These are phyloP conservation scores for Pelosia muscerda DNA, from an alignment of 2,888 invertebrate species.

Conservation along the genomic window DNA sequence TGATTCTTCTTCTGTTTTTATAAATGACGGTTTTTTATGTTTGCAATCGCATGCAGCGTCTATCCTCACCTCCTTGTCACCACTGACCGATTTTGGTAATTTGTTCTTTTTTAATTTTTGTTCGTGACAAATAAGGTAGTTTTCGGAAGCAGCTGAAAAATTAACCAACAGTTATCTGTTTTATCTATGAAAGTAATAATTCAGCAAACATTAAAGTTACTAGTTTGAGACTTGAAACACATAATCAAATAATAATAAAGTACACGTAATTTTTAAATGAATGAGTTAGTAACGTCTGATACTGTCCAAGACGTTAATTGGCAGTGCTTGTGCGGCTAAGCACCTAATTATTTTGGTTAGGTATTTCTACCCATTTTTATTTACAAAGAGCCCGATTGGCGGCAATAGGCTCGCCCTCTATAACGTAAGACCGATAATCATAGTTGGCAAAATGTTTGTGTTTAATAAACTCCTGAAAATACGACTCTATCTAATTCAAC, in stretches of 20 bases:
- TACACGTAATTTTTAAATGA: background rate
- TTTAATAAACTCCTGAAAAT: no score
- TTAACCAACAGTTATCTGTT: slow-evolving; percentile 6
- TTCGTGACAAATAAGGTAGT: slow-evolving; percentile 15
- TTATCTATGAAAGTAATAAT: slow-evolving; percentile 9
- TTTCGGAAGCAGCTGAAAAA: slow-evolving; percentile 13
- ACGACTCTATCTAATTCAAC: no score
- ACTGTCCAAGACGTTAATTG: no score
- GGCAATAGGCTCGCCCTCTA: no score
- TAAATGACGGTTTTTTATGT: slow-evolving; percentile 4
- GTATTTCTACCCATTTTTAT: no score
- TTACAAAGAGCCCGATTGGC: no score
- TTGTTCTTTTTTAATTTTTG: slow-evolving; percentile 5
- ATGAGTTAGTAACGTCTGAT: no score
- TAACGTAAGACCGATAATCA: no score
- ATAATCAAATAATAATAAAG: background rate
- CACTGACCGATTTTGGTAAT: background rate
- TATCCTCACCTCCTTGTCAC: background rate
- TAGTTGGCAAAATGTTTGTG: no score
- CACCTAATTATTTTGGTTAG: no score
- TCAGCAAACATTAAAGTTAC: background rate
- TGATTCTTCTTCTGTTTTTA: slow-evolving; percentile 2
- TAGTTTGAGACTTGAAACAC: background rate
- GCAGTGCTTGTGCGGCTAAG: no score
- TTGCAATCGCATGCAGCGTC: slow-evolving; percentile 5